These are phyloP conservation scores for Pipra filicauda DNA, from an alignment of 2,113 vertebrate genomes.

Conservation along the genomic window DNA sequence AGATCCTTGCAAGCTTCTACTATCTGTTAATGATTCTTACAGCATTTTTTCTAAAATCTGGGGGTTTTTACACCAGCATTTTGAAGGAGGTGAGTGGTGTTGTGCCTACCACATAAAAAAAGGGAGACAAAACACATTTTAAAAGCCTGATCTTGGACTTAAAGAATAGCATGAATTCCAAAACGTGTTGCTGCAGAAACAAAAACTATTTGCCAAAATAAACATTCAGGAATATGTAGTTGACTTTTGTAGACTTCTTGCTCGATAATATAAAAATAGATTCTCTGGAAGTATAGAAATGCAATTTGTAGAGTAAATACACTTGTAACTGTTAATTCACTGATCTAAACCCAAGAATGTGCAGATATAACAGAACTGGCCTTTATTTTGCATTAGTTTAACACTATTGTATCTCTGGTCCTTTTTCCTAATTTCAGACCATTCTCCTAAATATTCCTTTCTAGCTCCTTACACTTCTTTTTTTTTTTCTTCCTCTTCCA, in stretches of 20 bases:
- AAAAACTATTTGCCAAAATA: neutral
- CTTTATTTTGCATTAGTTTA: neutral
- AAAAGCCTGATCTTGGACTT: neutral
- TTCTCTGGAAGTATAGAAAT: neutral
- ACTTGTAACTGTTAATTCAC: neutral
- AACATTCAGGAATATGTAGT: neutral
- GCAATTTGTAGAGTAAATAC: neutral
- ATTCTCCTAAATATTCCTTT: neutral
- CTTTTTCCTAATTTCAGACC: neutral
- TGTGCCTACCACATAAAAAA: neutral
- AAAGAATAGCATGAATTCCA: neutral
- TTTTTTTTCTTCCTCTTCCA: fast-evolving
- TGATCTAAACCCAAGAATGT: neutral
- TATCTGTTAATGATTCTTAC: neutral
- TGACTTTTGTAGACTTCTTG: neutral
- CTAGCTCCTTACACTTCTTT: neutral
- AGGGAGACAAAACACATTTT: neutral
- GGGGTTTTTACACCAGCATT: neutral
- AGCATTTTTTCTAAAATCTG: neutral
- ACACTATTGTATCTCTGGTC: neutral
- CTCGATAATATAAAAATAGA: neutral
- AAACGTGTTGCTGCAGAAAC: neutral
- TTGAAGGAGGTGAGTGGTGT: neutral
- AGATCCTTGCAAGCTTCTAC: neutral
- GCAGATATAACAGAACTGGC: neutral